phyloP scores from a whole-genome alignment of 2,888 invertebrate species.

The Portevinia maculata region DNA sequence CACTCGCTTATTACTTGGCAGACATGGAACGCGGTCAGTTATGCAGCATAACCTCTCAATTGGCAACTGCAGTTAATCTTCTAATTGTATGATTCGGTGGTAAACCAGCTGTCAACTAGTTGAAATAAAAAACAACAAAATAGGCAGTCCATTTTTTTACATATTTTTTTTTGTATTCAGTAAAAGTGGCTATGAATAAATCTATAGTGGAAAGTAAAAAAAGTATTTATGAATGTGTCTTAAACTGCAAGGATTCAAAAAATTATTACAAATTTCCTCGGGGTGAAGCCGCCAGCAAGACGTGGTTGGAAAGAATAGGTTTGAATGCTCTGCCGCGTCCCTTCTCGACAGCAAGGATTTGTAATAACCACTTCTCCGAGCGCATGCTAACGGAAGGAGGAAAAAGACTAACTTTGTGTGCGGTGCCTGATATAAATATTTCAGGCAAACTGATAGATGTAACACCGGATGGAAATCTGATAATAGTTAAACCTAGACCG shows the following conservation, averaged over 20 bases:
- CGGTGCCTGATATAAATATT: conserved; percentile 13
- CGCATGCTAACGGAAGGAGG: neutral
- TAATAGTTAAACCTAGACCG: neutral
- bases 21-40: no score
- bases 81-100: neutral
- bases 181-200: neutral
- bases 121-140: neutral
- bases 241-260: conserved; percentile 12
- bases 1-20: no score
- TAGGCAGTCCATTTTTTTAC: neutral
- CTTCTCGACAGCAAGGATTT: conserved; percentile 1
- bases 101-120: neutral
- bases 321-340: neutral
- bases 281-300: neutral
- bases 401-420: conserved; percentile 4
- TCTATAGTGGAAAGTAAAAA: neutral
- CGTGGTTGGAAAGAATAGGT: conserved; percentile 23
- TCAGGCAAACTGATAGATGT: neutral
- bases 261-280: conserved; percentile 8
- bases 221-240: conserved; percentile 4
- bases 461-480: neutral
- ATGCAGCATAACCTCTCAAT: no score
- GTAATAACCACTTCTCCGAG: conserved; percentile 37
- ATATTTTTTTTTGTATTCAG: neutral
- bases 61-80: neutral